Base-by-base conservation (phyloP, 2,888 invertebrate genomes). In the Dicyrtoma fusca region DNA sequence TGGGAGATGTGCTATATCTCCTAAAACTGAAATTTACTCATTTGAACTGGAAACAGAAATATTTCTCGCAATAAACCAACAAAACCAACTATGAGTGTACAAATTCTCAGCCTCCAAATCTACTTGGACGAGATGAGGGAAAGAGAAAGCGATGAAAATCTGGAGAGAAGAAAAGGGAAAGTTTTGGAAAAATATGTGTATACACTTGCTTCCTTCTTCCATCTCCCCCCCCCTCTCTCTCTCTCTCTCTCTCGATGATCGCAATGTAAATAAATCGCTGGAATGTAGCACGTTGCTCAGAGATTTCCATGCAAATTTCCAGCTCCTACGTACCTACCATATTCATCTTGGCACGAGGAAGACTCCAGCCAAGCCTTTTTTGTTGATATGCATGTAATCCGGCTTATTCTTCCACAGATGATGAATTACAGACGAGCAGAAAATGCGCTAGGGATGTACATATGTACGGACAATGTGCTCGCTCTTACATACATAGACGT, bases 281-380 rank as follows among this genome's bases (percentile, higher is more conserved):
- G 59, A 72, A 68, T 62, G 72, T 26, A 66, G 49, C 26, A 34
- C 51, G 51, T 21, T 72, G 66, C 42, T 59, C 21, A 53, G 49
- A 69, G 72, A 74, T 72, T 64, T 69, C 49, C 71, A 74, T 74
- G 69, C 72, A 74, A 74, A 74, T 74, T 72, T 74, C 17, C 62
- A 61, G n/a, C 61, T n/a, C 14, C 2, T 3, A 62, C 25, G 2
- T 34, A 23, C 55, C 45, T 19, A 42, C 59, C 69, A 17, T 42
- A 73, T 73, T 73, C 69, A 69, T 73, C 64, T 73, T 53, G 34
- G 14, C 3, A n/a, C 1, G 47, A 57, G 25, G n/a, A n/a, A n/a
- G n/a, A n/a, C n/a, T n/a, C n/a, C n/a, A n/a, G n/a, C n/a, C n/a
- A n/a, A n/a, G n/a, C 34, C 65, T n/a, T n/a, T 42, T 26, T 65